Conservation (phyloP, 2,797 vertebrate genomes). For the Hydrolagus colliei region DNA sequence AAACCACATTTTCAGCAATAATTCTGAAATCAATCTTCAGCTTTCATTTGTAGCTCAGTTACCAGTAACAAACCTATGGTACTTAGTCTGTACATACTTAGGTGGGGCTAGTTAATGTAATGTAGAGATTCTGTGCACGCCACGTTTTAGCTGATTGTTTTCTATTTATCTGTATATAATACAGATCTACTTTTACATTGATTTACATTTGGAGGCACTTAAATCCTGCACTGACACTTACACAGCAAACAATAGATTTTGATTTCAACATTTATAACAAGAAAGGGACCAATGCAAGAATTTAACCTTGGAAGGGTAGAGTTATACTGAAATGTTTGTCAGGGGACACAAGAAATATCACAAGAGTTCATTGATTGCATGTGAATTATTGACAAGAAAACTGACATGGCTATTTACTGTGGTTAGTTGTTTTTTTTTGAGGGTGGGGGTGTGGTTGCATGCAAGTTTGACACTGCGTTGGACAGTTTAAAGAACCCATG, state of each 20-base stretch:
- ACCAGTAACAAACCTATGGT: neutral
- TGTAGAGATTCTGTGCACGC: neutral
- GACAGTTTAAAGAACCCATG: neutral
- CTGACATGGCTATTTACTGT: neutral
- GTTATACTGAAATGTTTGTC: neutral
- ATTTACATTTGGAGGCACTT: no score
- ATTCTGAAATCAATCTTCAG: neutral
- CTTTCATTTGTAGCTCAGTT: neutral
- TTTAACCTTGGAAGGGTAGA: neutral
- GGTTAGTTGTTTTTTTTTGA: neutral
- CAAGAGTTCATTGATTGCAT: neutral
- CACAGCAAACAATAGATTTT: neutral
- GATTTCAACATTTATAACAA: neutral
- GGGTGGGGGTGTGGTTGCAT: no score
- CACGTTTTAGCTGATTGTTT: neutral
- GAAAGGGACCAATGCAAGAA: neutral
- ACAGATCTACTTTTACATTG: neutral
- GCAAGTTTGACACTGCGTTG: neutral
- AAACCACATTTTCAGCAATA: neutral
- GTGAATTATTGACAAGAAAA: neutral
- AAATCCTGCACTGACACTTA: no score
- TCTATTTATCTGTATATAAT: neutral
- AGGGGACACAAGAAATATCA: neutral
- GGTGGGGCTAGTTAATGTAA: neutral
- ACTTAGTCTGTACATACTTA: neutral